phyloP scores from a whole-genome alignment of 2,113 vertebrate genomes.

The Pandion haliaetus region DNA sequence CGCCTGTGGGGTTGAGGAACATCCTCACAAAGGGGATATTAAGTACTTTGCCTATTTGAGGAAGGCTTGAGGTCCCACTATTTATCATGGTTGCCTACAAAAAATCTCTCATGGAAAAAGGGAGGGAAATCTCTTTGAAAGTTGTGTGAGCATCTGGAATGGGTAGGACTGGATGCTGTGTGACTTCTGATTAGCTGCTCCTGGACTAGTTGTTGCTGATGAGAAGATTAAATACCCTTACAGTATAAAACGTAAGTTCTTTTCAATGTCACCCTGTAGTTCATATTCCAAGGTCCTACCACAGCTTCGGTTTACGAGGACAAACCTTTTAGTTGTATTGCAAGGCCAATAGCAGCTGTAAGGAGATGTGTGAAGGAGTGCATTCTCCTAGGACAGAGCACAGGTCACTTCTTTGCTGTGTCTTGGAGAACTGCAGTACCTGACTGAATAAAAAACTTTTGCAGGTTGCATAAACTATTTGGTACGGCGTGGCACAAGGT shows the following conservation, averaged over 20 bases:
- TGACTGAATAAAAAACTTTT: not conserved
- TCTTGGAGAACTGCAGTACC: not conserved
- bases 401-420: not conserved
- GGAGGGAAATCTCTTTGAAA: not conserved
- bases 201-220: fast-evolving
- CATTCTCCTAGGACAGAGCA: not conserved
- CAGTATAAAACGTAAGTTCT: fast-evolving
- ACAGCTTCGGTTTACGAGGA: not conserved
- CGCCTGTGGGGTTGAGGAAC: not conserved
- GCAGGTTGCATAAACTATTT: not conserved
- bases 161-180: not conserved
- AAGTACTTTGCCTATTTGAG: not conserved
- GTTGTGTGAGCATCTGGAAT: not conserved
- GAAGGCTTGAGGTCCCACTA: not conserved
- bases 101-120: not conserved
- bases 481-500: not conserved
- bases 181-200: not conserved
- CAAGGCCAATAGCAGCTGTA: not conserved
- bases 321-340: not conserved
- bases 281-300: not conserved
- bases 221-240: not conserved
- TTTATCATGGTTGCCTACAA: not conserved
- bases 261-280: not conserved
- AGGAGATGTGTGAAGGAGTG: not conserved
- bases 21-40: not conserved